Evolutionary conservation across 1,140 invertebrate genomes (phyloP).

Genomic region (Planococcus citri): DNA sequence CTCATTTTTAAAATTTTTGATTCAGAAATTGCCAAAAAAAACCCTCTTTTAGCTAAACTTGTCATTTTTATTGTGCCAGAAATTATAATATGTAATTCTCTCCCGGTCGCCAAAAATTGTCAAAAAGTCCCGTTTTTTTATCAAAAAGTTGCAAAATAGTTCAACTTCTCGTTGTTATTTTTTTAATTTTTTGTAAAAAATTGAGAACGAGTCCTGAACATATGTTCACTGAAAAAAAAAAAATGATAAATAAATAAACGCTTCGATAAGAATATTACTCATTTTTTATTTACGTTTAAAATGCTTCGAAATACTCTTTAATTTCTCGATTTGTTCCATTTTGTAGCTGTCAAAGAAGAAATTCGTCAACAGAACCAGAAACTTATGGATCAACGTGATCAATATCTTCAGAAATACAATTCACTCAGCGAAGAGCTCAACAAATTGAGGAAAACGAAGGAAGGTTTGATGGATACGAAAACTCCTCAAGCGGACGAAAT

Average conservation of each 20-base stretch:
- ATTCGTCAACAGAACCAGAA: conserved; percentile 64
- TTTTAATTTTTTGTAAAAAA: too few species aligned
- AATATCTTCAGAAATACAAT: conserved; percentile 56
- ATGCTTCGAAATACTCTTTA: too few species aligned
- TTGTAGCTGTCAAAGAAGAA: conserved; percentile 59
- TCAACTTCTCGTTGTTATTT: too few species aligned
- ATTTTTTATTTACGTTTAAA: background rate
- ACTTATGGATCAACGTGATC: conserved; percentile 58
- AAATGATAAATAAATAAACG: too few species aligned
- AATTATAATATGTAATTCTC: too few species aligned
- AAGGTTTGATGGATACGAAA: conserved; percentile 51
- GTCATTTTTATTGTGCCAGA: too few species aligned
- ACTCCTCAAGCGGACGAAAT: conserved; percentile 52
- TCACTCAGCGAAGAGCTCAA: conserved; percentile 60
- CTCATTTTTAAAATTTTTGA: too few species aligned
- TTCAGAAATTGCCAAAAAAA: too few species aligned
- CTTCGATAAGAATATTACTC: background rate
- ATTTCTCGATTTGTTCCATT: background rate
- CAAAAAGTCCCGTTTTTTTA: too few species aligned
- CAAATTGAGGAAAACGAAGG: conserved; percentile 57
- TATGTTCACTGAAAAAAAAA: background rate
- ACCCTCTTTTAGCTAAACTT: too few species aligned
- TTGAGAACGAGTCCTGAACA: background rate
- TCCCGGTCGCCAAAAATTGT: too few species aligned
- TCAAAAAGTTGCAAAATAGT: too few species aligned